Evolutionary conservation across 2,888 invertebrate genomes (phyloP).

Genomic region (Morpho deidamia): DNA sequence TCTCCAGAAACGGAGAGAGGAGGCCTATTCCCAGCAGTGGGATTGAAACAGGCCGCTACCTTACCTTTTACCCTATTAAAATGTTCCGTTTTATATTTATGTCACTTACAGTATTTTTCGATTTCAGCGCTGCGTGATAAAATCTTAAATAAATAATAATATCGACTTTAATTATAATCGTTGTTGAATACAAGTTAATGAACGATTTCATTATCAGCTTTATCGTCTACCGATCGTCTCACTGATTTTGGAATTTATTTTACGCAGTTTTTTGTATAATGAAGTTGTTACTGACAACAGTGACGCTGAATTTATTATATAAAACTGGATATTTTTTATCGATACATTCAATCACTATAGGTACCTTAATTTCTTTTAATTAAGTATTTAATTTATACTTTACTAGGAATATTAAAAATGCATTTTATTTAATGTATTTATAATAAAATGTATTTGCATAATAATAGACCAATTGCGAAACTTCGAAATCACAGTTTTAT

Average conservation of each 20-base stretch:
- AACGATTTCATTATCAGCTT: slow-evolving; percentile 12
- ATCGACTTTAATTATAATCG: slow-evolving; percentile 22
- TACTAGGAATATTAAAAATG: no score
- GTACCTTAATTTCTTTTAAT: not conserved
- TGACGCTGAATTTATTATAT: slow-evolving; percentile 1
- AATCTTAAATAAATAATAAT: slow-evolving; percentile 26
- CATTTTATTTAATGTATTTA: no score
- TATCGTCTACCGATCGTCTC: slow-evolving; percentile 15
- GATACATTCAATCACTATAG: not conserved
- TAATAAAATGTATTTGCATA: no score
- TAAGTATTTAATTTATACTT: no score
- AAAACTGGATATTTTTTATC: not conserved
- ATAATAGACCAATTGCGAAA: no score
- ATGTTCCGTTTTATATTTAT: no score
- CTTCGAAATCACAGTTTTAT: no score
- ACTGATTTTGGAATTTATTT: slow-evolving; percentile 15
- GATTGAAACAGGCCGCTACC: no score
- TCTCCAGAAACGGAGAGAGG: no score
- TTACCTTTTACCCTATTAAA: no score
- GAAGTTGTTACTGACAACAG: slow-evolving; percentile 4
- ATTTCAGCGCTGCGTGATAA: slow-evolving; percentile 8
- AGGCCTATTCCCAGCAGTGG: no score
- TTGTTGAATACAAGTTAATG: slow-evolving; percentile 22
- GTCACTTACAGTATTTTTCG: not conserved
- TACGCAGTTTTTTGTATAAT: slow-evolving; percentile 9